These are phyloP conservation scores for Montipora sp. DNA, from an alignment of 64 coral and sea anemone species.

Conservation along the genomic window DNA sequence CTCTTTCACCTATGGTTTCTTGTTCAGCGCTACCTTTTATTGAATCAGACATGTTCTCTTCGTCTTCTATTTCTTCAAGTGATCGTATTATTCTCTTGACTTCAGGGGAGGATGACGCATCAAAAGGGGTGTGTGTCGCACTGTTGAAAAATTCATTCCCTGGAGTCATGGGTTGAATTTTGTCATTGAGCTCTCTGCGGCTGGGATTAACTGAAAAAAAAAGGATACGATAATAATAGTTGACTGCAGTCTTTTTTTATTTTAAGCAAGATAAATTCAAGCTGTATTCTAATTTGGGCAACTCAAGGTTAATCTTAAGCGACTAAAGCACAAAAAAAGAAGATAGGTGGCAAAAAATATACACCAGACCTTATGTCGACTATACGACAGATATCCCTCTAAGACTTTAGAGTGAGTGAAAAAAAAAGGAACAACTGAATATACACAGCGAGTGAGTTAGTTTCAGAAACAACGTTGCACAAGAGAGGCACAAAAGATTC, in stretches of 20 bases:
- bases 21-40: neutral
- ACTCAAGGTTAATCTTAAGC: too few species aligned
- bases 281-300: too few species aligned
- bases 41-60: neutral
- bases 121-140: neutral
- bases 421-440: too few species aligned
- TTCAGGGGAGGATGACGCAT: neutral
- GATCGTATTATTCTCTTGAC: slow-evolving; percentile 38
- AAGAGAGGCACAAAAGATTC: neutral
- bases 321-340: neutral
- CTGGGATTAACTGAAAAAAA: slow-evolving; percentile 14
- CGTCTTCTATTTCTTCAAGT: slow-evolving; percentile 47
- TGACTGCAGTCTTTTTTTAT: neutral
- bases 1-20: neutral
- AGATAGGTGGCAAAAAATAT: neutral
- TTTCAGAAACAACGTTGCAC: too few species aligned
- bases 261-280: too few species aligned
- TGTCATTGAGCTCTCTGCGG: slow-evolving; percentile 16
- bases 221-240: neutral
- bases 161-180: neutral
- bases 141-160: neutral
- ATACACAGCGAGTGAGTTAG: neutral
- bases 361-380: neutral
- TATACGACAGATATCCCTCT: neutral
- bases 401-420: neutral